These are phyloP conservation scores for Morus bassanus DNA, from an alignment of 2,797 vertebrate species.

Conservation along the genomic window DNA sequence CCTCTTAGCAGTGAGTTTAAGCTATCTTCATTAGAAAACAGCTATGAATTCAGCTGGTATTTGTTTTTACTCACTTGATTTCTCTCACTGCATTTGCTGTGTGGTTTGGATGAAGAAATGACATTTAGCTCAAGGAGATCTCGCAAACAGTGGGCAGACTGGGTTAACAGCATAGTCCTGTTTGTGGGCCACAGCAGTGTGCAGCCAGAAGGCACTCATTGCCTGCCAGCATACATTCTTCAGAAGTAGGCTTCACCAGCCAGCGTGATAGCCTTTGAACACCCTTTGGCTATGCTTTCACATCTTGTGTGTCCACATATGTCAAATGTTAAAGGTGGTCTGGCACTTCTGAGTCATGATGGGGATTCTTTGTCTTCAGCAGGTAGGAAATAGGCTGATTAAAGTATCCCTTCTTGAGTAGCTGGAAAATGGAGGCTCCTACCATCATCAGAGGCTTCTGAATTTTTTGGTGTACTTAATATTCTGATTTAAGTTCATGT, in stretches of 20 bases:
- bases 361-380: background rate
- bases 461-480: background rate
- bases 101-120: background rate
- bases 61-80: background rate
- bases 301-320: background rate
- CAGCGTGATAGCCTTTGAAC: background rate
- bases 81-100: background rate
- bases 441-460: background rate
- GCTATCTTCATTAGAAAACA: background rate
- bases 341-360: background rate
- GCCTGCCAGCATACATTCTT: background rate
- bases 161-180: background rate
- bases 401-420: background rate
- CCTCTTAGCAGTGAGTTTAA: background rate
- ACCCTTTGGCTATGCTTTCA: background rate
- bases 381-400: background rate
- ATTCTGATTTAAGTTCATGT: background rate
- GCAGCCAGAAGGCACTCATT: fast-evolving
- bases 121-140: background rate
- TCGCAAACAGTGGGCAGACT: background rate
- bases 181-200: background rate
- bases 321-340: background rate
- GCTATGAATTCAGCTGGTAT: background rate
- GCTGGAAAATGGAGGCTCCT: background rate
- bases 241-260: background rate